Base-by-base conservation (phyloP, 2,888 invertebrate species). In the Drosophila macrospina region DNA sequence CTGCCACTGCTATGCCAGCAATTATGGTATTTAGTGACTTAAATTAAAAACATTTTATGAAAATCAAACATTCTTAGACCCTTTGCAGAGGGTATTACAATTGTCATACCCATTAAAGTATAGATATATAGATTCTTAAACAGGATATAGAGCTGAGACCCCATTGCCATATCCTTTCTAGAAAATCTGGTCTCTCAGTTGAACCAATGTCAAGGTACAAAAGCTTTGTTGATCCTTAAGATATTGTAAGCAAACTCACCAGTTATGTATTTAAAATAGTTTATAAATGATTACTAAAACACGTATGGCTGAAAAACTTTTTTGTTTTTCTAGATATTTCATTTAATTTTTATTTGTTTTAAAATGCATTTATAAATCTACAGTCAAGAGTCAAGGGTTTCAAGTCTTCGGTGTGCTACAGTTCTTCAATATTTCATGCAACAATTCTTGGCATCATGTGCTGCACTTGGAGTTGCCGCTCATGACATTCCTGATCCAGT, bases 1-100 rank as follows among this genome's bases (percentile, higher is more conserved):
- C 0, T 90, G 90, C 36, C 54, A 87, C 28, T 90, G 90, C 63
- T 85, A 74, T 61, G 82, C 79, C 28, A 89, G 90, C 60, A 90
- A 90, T 52, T 90, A 87, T 50, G 16, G 56, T 5, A 7, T 7
- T 0, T 78, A 52, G 65, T 56, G 39, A 5, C 1, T 11, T 0
- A 50, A 62, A 63, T 45, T 52, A 77, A 56, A 48, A 16, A 15
- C n/a, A 1, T 15, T 36, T 34, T 24, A n/a, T 8, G 13, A 4
- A 47, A 20, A 26, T 4, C 15, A 4, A 28, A 28, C 4, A 28
- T 28, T 37, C 8, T n/a, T 44, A n/a, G 5, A 26, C 13, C 26
- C 8, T 10, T 10, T 16, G 39, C 39, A 39, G 16, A 8, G 8
- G 16, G 10, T 15, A 7, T 15, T 37, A n/a, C n/a, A n/a, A n/a